Evolutionary conservation across 1,140 invertebrate species (phyloP).

Genomic region (Aphaenogaster floridana): DNA sequence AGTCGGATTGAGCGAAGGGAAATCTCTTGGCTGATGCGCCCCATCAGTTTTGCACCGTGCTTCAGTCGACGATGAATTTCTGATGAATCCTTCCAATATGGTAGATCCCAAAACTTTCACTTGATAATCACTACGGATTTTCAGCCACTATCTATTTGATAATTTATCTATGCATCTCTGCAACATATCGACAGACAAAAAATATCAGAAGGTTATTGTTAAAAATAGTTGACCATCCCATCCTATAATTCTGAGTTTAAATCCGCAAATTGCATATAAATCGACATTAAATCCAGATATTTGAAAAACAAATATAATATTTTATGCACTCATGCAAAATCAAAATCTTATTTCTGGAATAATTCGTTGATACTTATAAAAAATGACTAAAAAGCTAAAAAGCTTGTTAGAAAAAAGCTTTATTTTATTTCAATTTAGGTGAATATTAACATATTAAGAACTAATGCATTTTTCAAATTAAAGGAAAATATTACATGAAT

Average conservation of each 20-base stretch:
- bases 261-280: not conserved
- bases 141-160: not conserved
- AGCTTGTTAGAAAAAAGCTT: not conserved
- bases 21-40: not conserved
- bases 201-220: not conserved
- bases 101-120: not conserved
- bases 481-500: not conserved
- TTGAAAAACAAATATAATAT: constrained; percentile 9
- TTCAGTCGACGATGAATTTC: constrained; percentile 34
- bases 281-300: not conserved
- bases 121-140: not conserved
- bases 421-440: not conserved
- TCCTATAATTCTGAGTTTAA: not conserved
- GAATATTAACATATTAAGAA: not conserved
- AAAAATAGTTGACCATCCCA: not conserved
- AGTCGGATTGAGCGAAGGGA: constrained; percentile 4
- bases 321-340: not conserved
- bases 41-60: constrained; percentile 1
- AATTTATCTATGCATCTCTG: not conserved
- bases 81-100: constrained; percentile 42
- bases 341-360: not conserved
- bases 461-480: not conserved
- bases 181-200: constrained; percentile 11
- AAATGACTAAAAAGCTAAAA: no score
- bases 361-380: not conserved